These are phyloP conservation scores for Ophioninae sp. DNA, from an alignment of 2,888 invertebrate genomes.

Conservation along the genomic window DNA sequence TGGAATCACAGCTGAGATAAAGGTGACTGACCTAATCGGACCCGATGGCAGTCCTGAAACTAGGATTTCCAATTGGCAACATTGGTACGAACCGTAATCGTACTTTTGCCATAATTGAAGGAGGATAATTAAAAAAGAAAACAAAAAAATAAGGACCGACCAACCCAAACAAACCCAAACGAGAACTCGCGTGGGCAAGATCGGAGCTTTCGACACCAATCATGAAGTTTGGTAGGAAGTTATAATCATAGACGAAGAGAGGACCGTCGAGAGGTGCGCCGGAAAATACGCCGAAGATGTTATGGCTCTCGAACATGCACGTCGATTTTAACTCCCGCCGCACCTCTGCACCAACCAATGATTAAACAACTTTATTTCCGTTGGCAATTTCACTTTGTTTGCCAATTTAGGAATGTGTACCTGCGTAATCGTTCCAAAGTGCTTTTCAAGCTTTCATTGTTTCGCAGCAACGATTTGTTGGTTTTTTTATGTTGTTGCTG, in stretches of 20 bases:
- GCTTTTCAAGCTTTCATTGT: neutral
- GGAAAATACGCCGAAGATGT: conserved; percentile 73
- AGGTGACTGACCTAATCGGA: neutral
- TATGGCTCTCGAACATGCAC: conserved; percentile 76
- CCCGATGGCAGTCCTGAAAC: neutral
- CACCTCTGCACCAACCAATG: conserved; percentile 77
- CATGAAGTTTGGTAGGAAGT: conserved; percentile 62
- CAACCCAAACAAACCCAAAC: neutral
- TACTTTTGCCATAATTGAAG: too few species aligned
- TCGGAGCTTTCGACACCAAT: conserved; percentile 62
- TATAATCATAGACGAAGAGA: conserved; percentile 68
- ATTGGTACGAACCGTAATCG: too few species aligned
- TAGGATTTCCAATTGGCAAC: neutral
- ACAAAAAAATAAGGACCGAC: too few species aligned
- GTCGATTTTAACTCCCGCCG: conserved; percentile 76
- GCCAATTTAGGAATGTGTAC: conserved; percentile 27
- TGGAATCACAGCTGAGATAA: neutral
- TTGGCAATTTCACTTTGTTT: conserved; percentile 56
- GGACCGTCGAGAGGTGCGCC: conserved; percentile 64
- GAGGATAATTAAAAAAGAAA: too few species aligned
- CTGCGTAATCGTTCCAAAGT: too few species aligned
- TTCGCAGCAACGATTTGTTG: neutral
- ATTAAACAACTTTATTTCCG: conserved; percentile 76
- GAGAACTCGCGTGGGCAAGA: conserved; percentile 24
- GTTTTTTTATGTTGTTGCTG: too few species aligned